A percentile compares a stretch with the other conserved stretches of the same genome.
phyloP scores from a whole-genome alignment of 2,797 vertebrate species.

The Ctenochaetus hawaiiensis region DNA sequence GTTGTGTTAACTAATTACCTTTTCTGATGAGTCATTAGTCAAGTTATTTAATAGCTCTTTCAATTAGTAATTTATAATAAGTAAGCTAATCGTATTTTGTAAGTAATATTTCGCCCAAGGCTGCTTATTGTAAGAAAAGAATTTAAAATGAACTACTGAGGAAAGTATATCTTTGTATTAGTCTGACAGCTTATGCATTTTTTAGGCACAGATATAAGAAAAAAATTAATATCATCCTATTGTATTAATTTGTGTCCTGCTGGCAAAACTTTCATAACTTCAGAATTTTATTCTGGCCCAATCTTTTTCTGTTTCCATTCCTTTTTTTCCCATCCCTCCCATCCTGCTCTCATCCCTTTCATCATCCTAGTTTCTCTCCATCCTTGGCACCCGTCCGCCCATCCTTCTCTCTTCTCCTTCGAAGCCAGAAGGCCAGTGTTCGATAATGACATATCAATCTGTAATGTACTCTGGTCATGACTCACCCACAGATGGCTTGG shows the following conservation, averaged over 20 bases:
- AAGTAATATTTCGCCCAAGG: not conserved
- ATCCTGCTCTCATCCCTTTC: constrained; percentile 8
- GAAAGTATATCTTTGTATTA: not conserved
- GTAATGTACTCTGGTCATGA: constrained; percentile 79
- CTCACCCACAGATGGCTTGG: constrained; percentile 80
- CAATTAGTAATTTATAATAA: not conserved
- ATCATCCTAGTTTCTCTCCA: constrained; percentile 57
- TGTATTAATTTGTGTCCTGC: not conserved
- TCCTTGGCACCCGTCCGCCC: constrained; percentile 43
- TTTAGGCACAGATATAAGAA: not conserved
- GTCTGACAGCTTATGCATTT: not conserved
- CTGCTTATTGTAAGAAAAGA: not conserved
- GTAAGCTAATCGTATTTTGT: not conserved
- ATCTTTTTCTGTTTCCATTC: not conserved
- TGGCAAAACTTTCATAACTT: constrained; percentile 15
- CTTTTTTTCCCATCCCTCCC: constrained; percentile 38
- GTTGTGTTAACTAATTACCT: not conserved
- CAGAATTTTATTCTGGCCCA: not conserved
- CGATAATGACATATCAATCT: constrained; percentile 82
- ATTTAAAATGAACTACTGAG: not conserved
- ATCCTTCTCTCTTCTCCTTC: constrained; percentile 40
- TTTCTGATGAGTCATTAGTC: not conserved
- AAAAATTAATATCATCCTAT: not conserved
- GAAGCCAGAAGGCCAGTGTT: constrained; percentile 73
- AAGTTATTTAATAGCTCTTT: constrained; percentile 12